Base-by-base conservation (phyloP, 2,888 invertebrate species). In the Iphiclides podalirius region DNA sequence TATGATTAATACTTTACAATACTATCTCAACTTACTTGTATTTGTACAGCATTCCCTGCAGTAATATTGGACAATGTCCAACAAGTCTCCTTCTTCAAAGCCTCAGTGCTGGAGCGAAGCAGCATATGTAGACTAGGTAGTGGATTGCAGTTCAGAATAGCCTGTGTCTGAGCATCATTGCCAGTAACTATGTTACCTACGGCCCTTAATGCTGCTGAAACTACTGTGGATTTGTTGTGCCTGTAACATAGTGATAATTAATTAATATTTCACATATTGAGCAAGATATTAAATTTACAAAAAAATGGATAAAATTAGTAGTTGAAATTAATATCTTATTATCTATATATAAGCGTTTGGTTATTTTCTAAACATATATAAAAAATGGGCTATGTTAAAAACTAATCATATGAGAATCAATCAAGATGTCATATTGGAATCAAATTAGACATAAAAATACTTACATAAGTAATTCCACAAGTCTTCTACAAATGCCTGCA, bases 101-200 rank as follows among this genome's bases (percentile, higher is more conserved):
- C 92, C 80, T 98, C 98, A 60, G 95, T 94, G 52, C 91, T 81
- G 23, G 95, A 94, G 45, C 96, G 89, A 54, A 98, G 90, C 35
- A 89, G 56, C 15, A 75, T 70, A 72, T 94, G 94, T 57, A 95
- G 90, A 72, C 95, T 95, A 1, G 95, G 95, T 65, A 99, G 86
- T 41, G 96, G 98, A 59, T 94, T 93, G 76, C 97, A 97, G 86
- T 97, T 97, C 40, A 99, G 90, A 57, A 98, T 94, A 8, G 97
- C 94, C 88, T 98, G 98, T 38, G 98, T 98, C 88, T 98, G 98
- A 46, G 94, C 91, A 79, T 98, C 98, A 79, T 98, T 97, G 23
- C 98, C 98, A 0, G 98, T 98, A 38, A 98, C 98, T 61, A 99
- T 97, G 80, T 99, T 99, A 37, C 98, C 98, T 2, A 98, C 97